Base-by-base conservation (phyloP, 2,888 invertebrate species). In the Stictocephala bisonia region DNA sequence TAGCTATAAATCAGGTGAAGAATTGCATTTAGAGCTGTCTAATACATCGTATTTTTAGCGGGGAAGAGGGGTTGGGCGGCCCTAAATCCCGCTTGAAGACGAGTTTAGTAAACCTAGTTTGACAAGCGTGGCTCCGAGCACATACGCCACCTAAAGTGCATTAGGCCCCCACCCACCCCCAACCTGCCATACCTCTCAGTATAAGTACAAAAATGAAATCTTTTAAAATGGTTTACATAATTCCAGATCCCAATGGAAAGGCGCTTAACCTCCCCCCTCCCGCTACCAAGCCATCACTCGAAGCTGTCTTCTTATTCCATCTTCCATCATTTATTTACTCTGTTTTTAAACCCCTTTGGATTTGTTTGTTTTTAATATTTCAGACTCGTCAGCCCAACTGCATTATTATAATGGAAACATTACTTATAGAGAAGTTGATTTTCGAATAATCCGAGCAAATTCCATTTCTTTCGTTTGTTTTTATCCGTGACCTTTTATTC, bases 221-320 rank as follows among this genome's bases (percentile, higher is more conserved):
- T 75, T 73, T 77, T 77, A 78, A 78, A 78, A 75, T 77, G 76
- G 76, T 77, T 76, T 77, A 77, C 75, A 75, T 75, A 78, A 78
- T 77, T 76, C 78, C 74, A 56, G 51, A 70, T 71, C 67, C 73
- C 60, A 24, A 50, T 64, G 71, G 71, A 71, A 72, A 64, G 31
- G 64, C 71, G 67, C 74, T 67, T 66, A 71, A 66, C 60, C 66
- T 70, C 66, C 53, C 35, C 50, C 67, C 67, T 41, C 44, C 40
- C 24, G 60, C 68, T n/a, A n/a, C n/a, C 40, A 26, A 29, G 27
- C 29, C 41, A 35, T 60, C 26, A 50, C 48, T 24, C 35, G 48
- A 64, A 24, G 68, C 50, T 69, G 40, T 68, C 68, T 64, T 31
- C 70, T 69, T 58, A 67, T 24, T 24, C 73, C 70, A 44, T 50